phyloP scores from a whole-genome alignment of 2,888 invertebrate species.

The Pyrochroa serraticornis region DNA sequence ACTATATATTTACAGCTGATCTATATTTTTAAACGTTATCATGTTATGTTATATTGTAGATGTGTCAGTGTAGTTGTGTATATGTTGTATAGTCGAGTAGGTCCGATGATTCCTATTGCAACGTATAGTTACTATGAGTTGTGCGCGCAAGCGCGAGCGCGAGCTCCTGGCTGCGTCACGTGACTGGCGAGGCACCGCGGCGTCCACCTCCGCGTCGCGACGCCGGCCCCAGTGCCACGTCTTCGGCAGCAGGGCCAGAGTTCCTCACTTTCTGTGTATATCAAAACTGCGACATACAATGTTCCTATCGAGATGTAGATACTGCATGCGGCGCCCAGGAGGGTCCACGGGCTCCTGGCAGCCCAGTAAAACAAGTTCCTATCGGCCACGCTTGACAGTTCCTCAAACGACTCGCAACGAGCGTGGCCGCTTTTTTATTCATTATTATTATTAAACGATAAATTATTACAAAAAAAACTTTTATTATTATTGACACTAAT shows the following conservation, averaged over 20 bases:
- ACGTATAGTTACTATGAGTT: slow-evolving; percentile 59
- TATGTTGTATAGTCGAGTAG: slow-evolving; percentile 58
- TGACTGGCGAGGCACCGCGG: slow-evolving; percentile 16
- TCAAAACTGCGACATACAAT: slow-evolving; percentile 56
- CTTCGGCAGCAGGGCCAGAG: slow-evolving; percentile 48
- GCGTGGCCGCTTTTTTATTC: slow-evolving; percentile 57
- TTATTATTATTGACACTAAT: slow-evolving; percentile 57
- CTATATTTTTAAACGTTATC: slow-evolving; percentile 58
- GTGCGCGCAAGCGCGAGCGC: slow-evolving; percentile 32
- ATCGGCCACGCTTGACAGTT: slow-evolving; percentile 56
- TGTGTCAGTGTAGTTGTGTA: slow-evolving; percentile 57
- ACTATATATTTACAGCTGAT: slow-evolving; percentile 56
- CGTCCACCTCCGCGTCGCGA: slow-evolving; percentile 1
- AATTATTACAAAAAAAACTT: slow-evolving; percentile 57
- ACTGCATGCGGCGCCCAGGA: slow-evolving; percentile 57
- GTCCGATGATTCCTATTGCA: slow-evolving; percentile 60
- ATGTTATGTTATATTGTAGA: slow-evolving; percentile 52
- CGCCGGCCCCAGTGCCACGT: slow-evolving; percentile 21
- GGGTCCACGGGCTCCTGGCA: slow-evolving; percentile 53
- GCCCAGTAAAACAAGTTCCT: slow-evolving; percentile 62
- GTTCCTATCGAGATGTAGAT: slow-evolving; percentile 60
- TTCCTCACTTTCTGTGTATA: slow-evolving; percentile 56
- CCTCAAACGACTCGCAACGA: slow-evolving; percentile 55
- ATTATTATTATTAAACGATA: slow-evolving; percentile 56
- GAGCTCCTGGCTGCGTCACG: slow-evolving; percentile 23